A percentile compares a stretch with the other conserved stretches of the same genome.
phyloP scores from a whole-genome alignment of 2,888 invertebrate genomes.

The Trissolcus japonicus region DNA sequence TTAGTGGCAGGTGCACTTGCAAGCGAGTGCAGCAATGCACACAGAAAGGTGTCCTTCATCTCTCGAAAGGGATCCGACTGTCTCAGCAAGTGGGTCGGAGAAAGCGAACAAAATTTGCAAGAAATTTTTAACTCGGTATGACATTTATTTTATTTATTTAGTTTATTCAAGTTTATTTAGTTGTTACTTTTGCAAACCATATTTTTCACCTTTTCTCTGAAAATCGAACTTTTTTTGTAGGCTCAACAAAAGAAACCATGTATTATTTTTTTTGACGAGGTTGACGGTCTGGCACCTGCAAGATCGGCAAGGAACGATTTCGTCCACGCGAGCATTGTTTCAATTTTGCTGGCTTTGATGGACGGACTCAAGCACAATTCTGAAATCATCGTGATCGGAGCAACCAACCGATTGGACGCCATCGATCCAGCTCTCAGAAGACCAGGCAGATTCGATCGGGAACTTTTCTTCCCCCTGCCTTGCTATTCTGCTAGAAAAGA shows the following conservation, averaged over 20 bases:
- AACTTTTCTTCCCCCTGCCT: constrained; percentile 90
- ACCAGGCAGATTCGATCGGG: constrained; percentile 93
- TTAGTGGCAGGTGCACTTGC: constrained; percentile 91
- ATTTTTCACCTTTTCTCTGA: background rate
- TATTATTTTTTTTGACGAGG: constrained; percentile 94
- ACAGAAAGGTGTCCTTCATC: constrained; percentile 89
- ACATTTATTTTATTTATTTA: background rate
- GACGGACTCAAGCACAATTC: constrained; percentile 91
- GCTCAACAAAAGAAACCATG: constrained; percentile 91
- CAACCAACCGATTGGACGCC: constrained; percentile 92
- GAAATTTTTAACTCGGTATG: constrained; percentile 88
- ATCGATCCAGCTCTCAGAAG: constrained; percentile 92
- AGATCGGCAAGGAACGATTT: constrained; percentile 93
- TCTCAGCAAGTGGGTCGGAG: constrained; percentile 95
- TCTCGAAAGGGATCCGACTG: constrained; percentile 95
- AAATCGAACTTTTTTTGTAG: constrained; percentile 66
- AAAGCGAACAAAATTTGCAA: constrained; percentile 91
- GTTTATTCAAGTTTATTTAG: constrained; percentile 6
- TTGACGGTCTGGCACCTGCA: constrained; percentile 93
- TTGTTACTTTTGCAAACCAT: background rate
- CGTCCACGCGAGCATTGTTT: constrained; percentile 92
- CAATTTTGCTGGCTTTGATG: constrained; percentile 91
- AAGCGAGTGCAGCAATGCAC: constrained; percentile 88
- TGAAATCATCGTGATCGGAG: constrained; percentile 92
- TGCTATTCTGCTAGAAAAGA: constrained; percentile 85